These are phyloP conservation scores for Urocynchramus pylzowi DNA, from an alignment of 2,113 vertebrate genomes.

Conservation along the genomic window DNA sequence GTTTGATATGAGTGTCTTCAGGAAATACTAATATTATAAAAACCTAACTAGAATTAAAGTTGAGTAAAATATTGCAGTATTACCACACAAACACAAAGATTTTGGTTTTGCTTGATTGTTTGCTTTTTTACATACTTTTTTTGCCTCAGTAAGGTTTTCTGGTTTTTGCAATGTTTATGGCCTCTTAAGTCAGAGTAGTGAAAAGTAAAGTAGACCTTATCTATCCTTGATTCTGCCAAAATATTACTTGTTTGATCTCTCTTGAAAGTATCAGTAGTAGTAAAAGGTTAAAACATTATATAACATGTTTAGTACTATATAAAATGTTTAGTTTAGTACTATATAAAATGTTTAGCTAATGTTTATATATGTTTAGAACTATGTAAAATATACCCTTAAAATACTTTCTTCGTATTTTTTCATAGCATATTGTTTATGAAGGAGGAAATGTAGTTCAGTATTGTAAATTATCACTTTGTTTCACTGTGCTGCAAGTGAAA, in stretches of 20 bases:
- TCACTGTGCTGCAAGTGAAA: background rate
- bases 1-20: slow-evolving; percentile 93
- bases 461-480: background rate
- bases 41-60: slow-evolving; percentile 86
- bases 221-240: background rate
- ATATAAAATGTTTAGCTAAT: too few relatives aligned
- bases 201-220: background rate
- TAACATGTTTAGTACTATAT: background rate
- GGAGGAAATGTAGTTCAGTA: background rate
- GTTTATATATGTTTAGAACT: background rate
- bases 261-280: background rate
- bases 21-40: slow-evolving; percentile 73
- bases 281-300: background rate
- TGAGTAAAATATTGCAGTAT: slow-evolving; percentile 79
- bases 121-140: background rate
- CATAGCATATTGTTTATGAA: background rate
- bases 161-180: background rate
- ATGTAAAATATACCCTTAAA: background rate
- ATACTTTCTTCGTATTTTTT: background rate
- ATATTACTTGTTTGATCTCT: background rate
- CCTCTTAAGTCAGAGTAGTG: background rate
- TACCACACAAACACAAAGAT: background rate
- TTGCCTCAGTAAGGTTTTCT: background rate
- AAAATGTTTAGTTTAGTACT: background rate
- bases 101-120: background rate